Conservation (phyloP, 2,888 invertebrate species). For the Acleris holmiana region DNA sequence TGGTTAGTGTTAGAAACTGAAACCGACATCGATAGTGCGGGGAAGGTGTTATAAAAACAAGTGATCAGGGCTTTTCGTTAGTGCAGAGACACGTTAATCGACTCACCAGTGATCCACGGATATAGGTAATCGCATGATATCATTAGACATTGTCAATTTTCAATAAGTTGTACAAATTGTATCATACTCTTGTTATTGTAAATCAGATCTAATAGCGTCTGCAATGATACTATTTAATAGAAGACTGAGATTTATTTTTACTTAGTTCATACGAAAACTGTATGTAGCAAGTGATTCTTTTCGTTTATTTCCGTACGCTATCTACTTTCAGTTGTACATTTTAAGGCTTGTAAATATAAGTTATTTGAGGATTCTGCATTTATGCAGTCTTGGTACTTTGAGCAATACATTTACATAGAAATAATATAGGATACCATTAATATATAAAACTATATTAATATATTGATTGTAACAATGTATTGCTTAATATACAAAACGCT, state of each 20-base stretch:
- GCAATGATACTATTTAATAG: conserved; percentile 74
- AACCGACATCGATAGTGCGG: neutral
- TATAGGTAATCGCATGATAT: conserved; percentile 32
- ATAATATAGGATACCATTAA: conserved; percentile 28
- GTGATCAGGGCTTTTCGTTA: conserved; percentile 5
- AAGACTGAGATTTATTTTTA: conserved; percentile 78
- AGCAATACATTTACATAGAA: conserved; percentile 49
- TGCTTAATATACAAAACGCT: conserved; percentile 46
- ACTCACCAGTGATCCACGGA: conserved; percentile 25
- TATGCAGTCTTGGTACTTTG: conserved; percentile 46
- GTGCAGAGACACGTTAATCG: conserved; percentile 7
- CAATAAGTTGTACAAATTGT: conserved; percentile 70
- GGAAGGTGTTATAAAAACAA: neutral
- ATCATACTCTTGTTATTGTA: conserved; percentile 59
- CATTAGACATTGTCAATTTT: conserved; percentile 54
- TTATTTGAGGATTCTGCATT: conserved; percentile 50
- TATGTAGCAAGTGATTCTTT: conserved; percentile 20
- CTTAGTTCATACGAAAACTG: conserved; percentile 58
- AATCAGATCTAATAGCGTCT: conserved; percentile 59
- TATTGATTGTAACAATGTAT: conserved; percentile 48
- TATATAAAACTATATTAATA: conserved; percentile 34
- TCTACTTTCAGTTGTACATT: conserved; percentile 24
- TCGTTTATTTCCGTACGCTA: conserved; percentile 18
- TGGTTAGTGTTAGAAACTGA: too few relatives aligned
- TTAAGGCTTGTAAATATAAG: conserved; percentile 52